Percentiles rank a stretch among this genome's conserved stretches.
phyloP scores from a whole-genome alignment of 2,797 vertebrate species.

The Gadopsis bispinosus region DNA sequence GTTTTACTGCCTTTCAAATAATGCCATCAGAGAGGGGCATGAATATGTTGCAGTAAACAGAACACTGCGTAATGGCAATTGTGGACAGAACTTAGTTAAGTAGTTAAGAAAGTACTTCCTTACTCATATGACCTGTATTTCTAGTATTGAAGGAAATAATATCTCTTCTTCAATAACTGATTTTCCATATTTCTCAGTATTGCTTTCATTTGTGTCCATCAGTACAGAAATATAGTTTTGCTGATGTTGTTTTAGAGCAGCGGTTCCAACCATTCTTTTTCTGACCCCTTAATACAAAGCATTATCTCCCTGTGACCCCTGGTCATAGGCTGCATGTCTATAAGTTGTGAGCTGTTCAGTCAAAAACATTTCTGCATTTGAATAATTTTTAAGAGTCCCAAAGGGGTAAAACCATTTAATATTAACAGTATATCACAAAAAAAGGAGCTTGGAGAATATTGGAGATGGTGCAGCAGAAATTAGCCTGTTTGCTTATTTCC shows the following conservation, averaged over 20 bases:
- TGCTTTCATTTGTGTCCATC: not conserved
- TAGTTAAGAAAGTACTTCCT: not conserved
- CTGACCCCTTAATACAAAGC: too few species aligned
- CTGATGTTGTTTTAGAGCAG: not conserved
- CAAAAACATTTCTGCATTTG: not conserved
- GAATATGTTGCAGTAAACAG: not conserved
- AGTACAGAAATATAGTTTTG: not conserved
- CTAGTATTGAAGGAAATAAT: too few species aligned
- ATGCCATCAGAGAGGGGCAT: not conserved
- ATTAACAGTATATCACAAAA: not conserved
- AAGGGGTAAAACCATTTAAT: not conserved
- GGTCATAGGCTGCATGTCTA: not conserved
- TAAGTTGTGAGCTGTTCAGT: not conserved
- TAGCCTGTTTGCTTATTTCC: not conserved
- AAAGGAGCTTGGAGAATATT: not conserved
- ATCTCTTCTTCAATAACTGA: too few species aligned
- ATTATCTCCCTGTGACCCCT: not conserved
- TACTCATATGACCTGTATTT: not conserved
- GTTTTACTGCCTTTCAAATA: not conserved
- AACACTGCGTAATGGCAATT: too few species aligned
- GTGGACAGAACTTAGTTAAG: not conserved
- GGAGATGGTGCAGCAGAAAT: not conserved
- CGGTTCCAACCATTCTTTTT: too few species aligned
- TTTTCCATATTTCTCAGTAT: not conserved
- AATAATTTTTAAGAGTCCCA: not conserved